Evolutionary conservation across 2,797 vertebrate species (phyloP).

Genomic region (Cyprinella venusta): DNA sequence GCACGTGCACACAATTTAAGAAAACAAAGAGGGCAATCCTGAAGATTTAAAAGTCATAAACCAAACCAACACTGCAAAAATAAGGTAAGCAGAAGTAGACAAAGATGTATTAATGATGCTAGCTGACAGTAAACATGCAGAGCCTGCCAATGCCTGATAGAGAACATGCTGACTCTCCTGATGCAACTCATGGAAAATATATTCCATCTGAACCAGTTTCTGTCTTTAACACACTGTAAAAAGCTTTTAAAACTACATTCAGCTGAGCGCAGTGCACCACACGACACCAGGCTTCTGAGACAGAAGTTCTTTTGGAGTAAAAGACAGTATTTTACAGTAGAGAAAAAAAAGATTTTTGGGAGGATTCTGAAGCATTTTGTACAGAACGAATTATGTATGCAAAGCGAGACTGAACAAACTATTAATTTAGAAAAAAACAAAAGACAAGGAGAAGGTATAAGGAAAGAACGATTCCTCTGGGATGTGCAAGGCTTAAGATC

Average conservation of each 20-base stretch:
- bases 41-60: background rate
- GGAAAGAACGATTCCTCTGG: background rate
- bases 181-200: constrained; percentile 12
- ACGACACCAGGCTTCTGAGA: constrained; percentile 9
- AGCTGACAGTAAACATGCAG: constrained; percentile 18
- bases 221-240: background rate
- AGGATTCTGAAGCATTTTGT: constrained; percentile 12
- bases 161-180: constrained; percentile 20
- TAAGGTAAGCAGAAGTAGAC: constrained; percentile 6
- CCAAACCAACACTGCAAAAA: background rate
- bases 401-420: background rate
- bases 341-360: constrained; percentile 8
- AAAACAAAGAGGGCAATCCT: background rate
- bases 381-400: background rate
- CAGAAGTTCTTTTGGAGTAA: constrained; percentile 16
- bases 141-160: constrained; percentile 8
- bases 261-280: background rate
- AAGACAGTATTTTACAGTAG: constrained; percentile 12
- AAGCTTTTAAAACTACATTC: constrained; percentile 15
- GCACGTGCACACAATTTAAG: background rate
- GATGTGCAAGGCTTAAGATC: background rate
- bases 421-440: constrained; percentile 5
- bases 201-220: constrained; percentile 8
- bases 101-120: constrained; percentile 18
- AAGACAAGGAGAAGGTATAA: background rate